Evolutionary conservation across 2,797 vertebrate species (phyloP), one percentile per base, ranked within the genome.

Genomic region (Eurystomus glaucurus): DNA sequence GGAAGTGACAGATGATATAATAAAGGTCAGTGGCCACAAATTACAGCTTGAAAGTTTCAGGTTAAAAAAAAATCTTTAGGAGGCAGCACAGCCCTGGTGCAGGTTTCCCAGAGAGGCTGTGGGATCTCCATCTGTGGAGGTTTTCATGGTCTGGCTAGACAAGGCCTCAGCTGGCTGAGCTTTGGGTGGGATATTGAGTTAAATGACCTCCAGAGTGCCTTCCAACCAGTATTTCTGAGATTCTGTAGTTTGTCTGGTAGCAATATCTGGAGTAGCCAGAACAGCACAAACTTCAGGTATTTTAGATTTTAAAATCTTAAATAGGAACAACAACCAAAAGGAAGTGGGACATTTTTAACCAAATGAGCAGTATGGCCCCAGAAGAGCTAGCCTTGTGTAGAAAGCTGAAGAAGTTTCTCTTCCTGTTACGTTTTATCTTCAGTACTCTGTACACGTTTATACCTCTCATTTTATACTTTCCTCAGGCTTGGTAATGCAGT

Each of bases 141-240:
- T 48, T 84, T 74, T 79, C 78, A 19, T 51, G 15, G 5, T 55
- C 22, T 62, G 66, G 16, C 29, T 51, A 35, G 48, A 41, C 23
- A 90, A 52, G 4, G 11, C 11, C 19, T 10, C 21, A 72, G 9
- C 0, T 72, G 28, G 15, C 61, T 1, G 0, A 51, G 17, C 51
- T 71, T 50, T 41, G 26, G 60, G 29, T 60, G 16, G 8, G 10
- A 60, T 9, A 4, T 17, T 62, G 21, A 3, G 5, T 68, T 88
- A 91, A 72, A 45, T 13, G 9, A 69, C 35, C 9, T 66, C 43
- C 11, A 29, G 19, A 58, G 6, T 78, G 25, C 23, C 17, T 55
- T 82, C 26, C 41, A 66, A 21, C 8, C 9, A 25, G 18, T 7
- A 31, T 52, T 89, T 83, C 46, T 69, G 39, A 77, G 45, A 64